These are phyloP conservation scores for Catonia carolina DNA, from an alignment of 2,888 invertebrate species.

Conservation along the genomic window DNA sequence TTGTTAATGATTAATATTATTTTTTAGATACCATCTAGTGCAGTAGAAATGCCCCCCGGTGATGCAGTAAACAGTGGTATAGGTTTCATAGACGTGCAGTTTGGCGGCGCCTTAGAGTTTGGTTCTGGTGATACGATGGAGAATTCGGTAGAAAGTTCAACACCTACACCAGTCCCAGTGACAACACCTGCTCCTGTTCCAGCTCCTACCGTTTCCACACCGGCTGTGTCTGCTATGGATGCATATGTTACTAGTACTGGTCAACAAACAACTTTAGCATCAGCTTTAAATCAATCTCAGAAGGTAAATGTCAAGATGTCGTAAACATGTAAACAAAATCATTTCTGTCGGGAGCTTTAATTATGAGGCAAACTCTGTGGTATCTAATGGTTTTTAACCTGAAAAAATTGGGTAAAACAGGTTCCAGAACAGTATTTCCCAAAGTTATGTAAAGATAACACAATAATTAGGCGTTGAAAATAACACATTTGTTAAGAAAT, in stretches of 20 bases:
- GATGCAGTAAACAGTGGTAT: constrained; percentile 71
- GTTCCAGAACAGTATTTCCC: no score
- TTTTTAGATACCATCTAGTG: constrained; percentile 80
- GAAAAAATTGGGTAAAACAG: no score
- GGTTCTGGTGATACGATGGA: constrained; percentile 42
- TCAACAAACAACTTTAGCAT: constrained; percentile 23
- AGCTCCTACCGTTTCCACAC: constrained; percentile 34
- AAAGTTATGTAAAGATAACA: no score
- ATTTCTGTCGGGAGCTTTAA: no score
- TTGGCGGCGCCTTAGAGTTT: constrained; percentile 42
- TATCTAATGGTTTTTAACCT: no score
- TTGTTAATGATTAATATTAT: no score
- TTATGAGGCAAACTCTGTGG: no score
- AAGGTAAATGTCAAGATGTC: no score
- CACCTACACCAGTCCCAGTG: constrained; percentile 38
- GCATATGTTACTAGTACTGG: constrained; percentile 18
- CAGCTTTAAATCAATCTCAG: constrained; percentile 23
- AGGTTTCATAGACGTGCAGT: constrained; percentile 84
- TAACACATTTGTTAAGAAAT: no score
- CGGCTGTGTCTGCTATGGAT: constrained; percentile 18
- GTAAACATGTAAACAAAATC: no score
- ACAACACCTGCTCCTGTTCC: constrained; percentile 31
- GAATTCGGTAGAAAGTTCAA: constrained; percentile 41
- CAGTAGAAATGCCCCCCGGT: constrained; percentile 86
- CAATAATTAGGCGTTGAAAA: no score